These are phyloP conservation scores for Chrysochloris asiatica DNA, from an alignment of 2,113 vertebrate species.

Conservation along the genomic window DNA sequence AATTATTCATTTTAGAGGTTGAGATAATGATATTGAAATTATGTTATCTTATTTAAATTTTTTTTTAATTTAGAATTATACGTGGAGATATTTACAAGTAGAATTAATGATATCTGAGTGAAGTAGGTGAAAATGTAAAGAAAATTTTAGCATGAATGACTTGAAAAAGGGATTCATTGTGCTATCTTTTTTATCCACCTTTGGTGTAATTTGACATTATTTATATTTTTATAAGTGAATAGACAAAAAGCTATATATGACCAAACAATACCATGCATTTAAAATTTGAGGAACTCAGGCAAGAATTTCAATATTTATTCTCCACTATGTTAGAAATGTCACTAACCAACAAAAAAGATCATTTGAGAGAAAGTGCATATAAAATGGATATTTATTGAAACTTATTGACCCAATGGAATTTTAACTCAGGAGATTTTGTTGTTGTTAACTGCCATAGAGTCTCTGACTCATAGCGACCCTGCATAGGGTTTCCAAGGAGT, in stretches of 20 bases:
- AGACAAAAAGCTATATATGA: neutral
- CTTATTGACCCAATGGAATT: neutral
- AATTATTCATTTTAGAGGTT: conserved; percentile 13
- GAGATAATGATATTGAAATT: neutral
- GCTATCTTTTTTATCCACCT: neutral
- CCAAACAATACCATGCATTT: neutral
- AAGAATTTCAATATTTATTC: neutral
- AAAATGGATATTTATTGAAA: neutral
- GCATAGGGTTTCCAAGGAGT: too few species aligned
- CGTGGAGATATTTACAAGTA: neutral
- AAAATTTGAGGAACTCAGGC: neutral
- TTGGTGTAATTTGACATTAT: neutral
- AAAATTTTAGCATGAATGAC: neutral
- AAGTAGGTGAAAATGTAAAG: neutral
- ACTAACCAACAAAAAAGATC: neutral
- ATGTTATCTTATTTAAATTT: neutral
- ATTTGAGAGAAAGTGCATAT: neutral
- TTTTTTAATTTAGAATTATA: too few species aligned
- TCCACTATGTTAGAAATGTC: neutral
- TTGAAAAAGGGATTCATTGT: neutral
- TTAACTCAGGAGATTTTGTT: neutral
- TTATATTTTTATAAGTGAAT: neutral
- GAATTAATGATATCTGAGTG: neutral
- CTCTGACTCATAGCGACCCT: too few species aligned
- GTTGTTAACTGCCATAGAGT: too few species aligned